phyloP scores from a whole-genome alignment of 1,140 invertebrate species.

The Drosophila tsacasi region DNA sequence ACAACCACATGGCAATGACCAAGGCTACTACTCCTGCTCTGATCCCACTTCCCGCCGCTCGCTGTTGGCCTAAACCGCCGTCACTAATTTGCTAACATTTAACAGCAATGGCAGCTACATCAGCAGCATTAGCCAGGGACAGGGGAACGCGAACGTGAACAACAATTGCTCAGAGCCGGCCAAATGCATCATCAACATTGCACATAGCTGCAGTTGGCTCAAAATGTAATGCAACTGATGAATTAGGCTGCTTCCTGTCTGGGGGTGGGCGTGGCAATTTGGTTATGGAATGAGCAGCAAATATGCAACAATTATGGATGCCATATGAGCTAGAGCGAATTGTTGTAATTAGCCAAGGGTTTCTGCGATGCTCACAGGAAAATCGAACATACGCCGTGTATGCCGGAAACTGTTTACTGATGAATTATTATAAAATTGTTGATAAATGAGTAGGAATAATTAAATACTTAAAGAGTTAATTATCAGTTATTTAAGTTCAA shows the following conservation, averaged over 20 bases:
- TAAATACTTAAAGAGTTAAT: too few relatives aligned
- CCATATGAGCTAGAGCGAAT: constrained; percentile 40
- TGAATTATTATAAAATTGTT: background rate
- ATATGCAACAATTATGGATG: constrained; percentile 62
- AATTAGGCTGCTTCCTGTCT: constrained; percentile 43
- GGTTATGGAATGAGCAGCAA: constrained; percentile 50
- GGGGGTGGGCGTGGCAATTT: background rate
- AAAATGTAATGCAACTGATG: constrained; percentile 62
- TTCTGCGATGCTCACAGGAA: constrained; percentile 1
- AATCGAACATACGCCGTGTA: constrained; percentile 11
- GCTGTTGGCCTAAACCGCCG: constrained; percentile 64
- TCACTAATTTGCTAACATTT: constrained; percentile 76
- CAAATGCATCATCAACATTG: constrained; percentile 53
- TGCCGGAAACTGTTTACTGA: background rate
- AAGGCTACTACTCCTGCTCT: background rate
- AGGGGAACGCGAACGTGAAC: constrained; percentile 17
- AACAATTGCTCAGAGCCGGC: constrained; percentile 25
- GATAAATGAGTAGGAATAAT: background rate
- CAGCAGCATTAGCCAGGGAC: constrained; percentile 11
- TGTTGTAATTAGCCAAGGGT: constrained; percentile 51
- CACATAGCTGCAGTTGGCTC: constrained; percentile 43
- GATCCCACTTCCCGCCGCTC: background rate
- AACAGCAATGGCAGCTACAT: constrained; percentile 60
- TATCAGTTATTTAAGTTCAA: too few relatives aligned
- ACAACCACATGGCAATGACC: constrained; percentile 62